A percentile compares a stretch with the other conserved stretches of the same genome.
Evolutionary conservation across 2,888 invertebrate species (phyloP).

Genomic region (Plebejus anna): DNA sequence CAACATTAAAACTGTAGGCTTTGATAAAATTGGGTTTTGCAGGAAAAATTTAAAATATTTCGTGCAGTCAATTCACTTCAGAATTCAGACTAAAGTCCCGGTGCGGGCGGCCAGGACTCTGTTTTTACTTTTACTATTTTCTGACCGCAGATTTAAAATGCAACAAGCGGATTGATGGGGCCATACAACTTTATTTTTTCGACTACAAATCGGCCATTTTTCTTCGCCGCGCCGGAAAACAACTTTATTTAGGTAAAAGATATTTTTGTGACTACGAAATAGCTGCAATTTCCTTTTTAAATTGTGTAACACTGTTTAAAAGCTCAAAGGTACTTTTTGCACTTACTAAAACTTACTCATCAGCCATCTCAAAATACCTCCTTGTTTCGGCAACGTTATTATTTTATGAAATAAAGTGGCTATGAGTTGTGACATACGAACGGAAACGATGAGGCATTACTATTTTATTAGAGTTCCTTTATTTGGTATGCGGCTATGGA

Average conservation of each 20-base stretch:
- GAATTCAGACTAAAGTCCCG: background rate
- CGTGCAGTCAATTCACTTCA: background rate
- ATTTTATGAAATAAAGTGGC: too few relatives aligned
- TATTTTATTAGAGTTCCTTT: background rate
- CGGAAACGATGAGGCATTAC: background rate
- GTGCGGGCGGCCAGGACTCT: background rate
- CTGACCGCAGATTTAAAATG: slow-evolving; percentile 17
- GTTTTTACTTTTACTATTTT: slow-evolving; percentile 23
- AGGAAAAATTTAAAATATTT: background rate
- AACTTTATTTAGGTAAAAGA: background rate
- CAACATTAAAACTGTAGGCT: background rate
- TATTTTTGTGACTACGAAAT: background rate
- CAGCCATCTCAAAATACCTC: too few relatives aligned
- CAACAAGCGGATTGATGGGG: slow-evolving; percentile 22
- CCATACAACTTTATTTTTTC: slow-evolving; percentile 20
- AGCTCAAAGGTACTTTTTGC: too few relatives aligned
- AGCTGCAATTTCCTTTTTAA: background rate
- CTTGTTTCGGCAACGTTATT: background rate
- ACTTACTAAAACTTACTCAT: background rate
- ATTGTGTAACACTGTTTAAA: too few relatives aligned
- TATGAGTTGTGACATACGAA: background rate
- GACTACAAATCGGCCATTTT: background rate
- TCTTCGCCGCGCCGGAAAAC: background rate
- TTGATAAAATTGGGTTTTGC: background rate
- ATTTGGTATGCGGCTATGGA: background rate